Evolutionary conservation across 2,888 invertebrate species (phyloP), one percentile per base, ranked within the genome.

Genomic region (Tyria jacobaeae): DNA sequence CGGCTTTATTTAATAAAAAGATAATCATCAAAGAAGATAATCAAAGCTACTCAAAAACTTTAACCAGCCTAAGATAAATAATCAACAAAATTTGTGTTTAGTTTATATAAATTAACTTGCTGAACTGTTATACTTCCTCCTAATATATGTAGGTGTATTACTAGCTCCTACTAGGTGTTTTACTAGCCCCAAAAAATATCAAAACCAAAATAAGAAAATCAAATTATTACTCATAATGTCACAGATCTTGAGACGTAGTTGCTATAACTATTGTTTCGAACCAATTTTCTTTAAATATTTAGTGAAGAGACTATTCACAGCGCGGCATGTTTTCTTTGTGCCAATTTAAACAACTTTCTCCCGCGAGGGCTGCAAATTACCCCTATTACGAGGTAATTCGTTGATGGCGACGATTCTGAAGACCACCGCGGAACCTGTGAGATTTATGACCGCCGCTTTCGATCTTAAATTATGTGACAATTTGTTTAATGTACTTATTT

Each of bases 311-410:
- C 69, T 66, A 73, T 71, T 78, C 65, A 64, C 62, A 41, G 41
- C 27, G 64, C 72, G 58, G 69, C 57, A 54, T 61, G 51, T 66
- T 68, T 21, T 57, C 58, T 76, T 72, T 77, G 60, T 74, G 58
- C 53, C 64, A 66, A 70, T 66, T 57, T 51, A 54, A 56, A 66
- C 68, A 66, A 75, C 80, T 73, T 70, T 72, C 76, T 14, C 72
- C 52, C 17, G 34, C 56, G 68, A 70, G 66, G 76, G 57, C 78
- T 60, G 67, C 75, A 84, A 84, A 82, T 84, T 83, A 75, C 72
- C 62, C 59, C 70, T 76, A 82, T 82, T 83, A 82, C 68, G 62
- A 68, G 66, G 75, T 76, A 82, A 82, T 80, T 76, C 66, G 64
- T 62, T 60, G 73, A 67, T 61, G 49, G 44, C 67, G 75, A 60